Conservation (phyloP, 2,888 invertebrate species). For the Yponomeuta malinellus region DNA sequence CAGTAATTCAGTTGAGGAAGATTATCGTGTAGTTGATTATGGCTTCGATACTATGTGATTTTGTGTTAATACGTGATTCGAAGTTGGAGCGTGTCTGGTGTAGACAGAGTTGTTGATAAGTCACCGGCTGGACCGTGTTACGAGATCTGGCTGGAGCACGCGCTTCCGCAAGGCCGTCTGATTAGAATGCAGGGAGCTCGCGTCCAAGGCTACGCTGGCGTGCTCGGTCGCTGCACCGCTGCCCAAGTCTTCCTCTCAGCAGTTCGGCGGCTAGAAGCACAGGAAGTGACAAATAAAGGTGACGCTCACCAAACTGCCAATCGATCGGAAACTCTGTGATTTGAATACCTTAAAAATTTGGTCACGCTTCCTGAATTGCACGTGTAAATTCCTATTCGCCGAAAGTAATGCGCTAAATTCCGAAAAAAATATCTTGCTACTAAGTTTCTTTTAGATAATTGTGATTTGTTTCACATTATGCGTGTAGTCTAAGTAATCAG, state of each 20-base stretch:
- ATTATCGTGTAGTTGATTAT: neutral
- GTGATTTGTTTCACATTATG: too few species aligned
- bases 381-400: neutral
- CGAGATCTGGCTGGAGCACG: constrained; percentile 60
- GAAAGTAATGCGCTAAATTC: neutral
- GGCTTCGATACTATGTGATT: neutral
- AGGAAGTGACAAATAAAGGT: constrained; percentile 67
- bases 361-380: constrained; percentile 43
- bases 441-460: too few species aligned
- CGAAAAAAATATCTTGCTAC: neutral
- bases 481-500: neutral
- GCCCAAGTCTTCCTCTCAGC: constrained; percentile 59
- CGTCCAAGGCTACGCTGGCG: constrained; percentile 65
- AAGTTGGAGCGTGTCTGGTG: constrained; percentile 28
- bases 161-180: constrained; percentile 72
- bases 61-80: neutral
- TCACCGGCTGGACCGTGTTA: constrained; percentile 43
- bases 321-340: constrained; percentile 68
- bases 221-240: constrained; percentile 69
- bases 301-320: constrained; percentile 50
- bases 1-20: neutral
- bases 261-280: constrained; percentile 37
- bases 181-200: constrained; percentile 74
- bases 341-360: constrained; percentile 55
- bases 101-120: constrained; percentile 46